Percentiles rank a stretch among this genome's conserved stretches.
phyloP scores from a whole-genome alignment of 2,113 vertebrate species.

The Bos indicus region DNA sequence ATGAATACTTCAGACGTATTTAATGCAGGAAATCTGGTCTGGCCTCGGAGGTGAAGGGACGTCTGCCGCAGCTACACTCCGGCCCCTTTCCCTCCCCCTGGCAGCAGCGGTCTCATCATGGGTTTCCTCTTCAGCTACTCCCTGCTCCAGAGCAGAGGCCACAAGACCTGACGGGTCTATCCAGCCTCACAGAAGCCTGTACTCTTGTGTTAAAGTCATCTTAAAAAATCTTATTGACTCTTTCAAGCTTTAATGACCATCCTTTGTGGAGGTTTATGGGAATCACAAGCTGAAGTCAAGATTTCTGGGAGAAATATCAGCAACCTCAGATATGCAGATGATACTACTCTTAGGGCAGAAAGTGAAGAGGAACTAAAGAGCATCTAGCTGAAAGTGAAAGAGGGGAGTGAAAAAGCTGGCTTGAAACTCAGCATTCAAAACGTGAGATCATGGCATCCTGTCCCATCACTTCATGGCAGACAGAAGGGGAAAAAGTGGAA shows the following conservation, averaged over 20 bases:
- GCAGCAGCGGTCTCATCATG: too few species aligned
- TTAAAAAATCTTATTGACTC: neutral
- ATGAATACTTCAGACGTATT: neutral
- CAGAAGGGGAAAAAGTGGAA: neutral
- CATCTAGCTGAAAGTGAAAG: neutral
- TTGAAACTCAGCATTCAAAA: neutral
- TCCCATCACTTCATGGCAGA: neutral
- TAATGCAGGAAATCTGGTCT: neutral
- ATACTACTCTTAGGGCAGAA: neutral
- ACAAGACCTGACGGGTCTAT: fast-evolving
- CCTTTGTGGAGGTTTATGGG: neutral
- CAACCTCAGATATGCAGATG: neutral
- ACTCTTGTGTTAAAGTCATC: neutral
- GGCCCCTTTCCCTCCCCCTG: too few species aligned
- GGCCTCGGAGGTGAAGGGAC: fast-evolving
- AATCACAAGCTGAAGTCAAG: neutral
- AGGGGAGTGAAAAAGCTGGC: neutral
- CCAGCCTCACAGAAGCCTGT: neutral
- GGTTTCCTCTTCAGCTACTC: neutral
- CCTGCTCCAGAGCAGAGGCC: neutral
- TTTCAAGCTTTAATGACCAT: neutral
- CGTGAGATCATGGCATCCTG: neutral
- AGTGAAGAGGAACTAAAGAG: neutral
- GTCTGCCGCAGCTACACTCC: neutral
- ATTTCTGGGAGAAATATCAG: neutral